Percentiles rank a stretch among this genome's conserved stretches.
phyloP scores from a whole-genome alignment of 2,888 invertebrate genomes.

The Apotomis capreana region DNA sequence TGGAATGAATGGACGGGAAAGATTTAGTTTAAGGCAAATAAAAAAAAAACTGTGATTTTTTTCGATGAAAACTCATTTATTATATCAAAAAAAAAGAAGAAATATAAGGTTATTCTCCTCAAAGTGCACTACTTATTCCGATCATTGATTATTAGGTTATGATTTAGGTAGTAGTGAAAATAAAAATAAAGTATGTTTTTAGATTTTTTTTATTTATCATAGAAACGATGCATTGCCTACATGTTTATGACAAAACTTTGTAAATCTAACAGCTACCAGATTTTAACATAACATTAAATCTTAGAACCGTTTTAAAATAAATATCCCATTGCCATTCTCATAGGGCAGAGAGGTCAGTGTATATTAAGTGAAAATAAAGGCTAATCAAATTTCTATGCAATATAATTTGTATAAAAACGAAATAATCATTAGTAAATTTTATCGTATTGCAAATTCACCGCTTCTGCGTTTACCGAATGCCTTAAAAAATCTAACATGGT shows the following conservation, averaged over 20 bases:
- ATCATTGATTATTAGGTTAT: no score
- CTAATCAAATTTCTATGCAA: neutral
- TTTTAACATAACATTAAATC: neutral
- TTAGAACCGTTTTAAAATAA: conserved; percentile 3
- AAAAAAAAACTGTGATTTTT: no score
- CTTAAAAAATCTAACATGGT: neutral
- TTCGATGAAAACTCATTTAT: no score
- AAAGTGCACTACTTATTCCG: no score
- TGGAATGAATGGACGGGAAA: no score
- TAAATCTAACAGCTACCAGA: conserved; percentile 2
- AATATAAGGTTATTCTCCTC: no score
- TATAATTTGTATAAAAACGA: conserved; percentile 14
- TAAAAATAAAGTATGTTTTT: no score
- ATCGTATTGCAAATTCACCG: conserved; percentile 6
- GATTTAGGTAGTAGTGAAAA: no score
- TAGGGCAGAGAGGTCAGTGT: neutral
- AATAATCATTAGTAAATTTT: conserved; percentile 12
- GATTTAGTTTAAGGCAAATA: no score
- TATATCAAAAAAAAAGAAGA: no score
- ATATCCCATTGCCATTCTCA: neutral
- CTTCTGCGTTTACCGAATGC: conserved; percentile 9
- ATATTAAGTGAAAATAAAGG: neutral
- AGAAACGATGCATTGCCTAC: neutral
- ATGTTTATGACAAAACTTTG: neutral
- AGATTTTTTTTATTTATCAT: neutral